Percentiles rank a stretch among this genome's conserved stretches.
Evolutionary conservation across 2,888 invertebrate genomes (phyloP).

Genomic region (Drosophila mimica): DNA sequence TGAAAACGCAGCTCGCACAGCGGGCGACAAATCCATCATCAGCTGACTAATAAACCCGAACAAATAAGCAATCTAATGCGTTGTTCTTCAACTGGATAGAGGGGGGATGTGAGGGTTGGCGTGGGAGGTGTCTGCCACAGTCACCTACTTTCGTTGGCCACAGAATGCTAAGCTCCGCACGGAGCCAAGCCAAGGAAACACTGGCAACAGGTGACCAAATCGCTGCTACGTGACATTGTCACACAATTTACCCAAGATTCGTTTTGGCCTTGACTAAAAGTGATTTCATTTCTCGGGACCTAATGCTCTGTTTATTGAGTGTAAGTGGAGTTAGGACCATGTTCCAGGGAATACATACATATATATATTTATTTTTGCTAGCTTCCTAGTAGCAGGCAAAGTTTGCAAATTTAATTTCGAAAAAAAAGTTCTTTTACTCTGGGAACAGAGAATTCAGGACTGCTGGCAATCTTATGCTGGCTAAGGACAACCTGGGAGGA

Average conservation of each 20-base stretch:
- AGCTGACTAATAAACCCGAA: slow-evolving; percentile 36
- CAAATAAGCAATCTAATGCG: slow-evolving; percentile 24
- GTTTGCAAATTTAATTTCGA: neutral
- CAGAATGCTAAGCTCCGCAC: slow-evolving; percentile 27
- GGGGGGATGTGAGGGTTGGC: neutral
- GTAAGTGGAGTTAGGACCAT: neutral
- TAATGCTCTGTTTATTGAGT: slow-evolving; percentile 2
- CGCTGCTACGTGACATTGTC: slow-evolving; percentile 59
- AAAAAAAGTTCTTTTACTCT: neutral
- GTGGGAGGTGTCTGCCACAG: neutral
- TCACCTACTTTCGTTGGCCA: neutral
- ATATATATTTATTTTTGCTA: neutral
- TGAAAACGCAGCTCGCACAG: slow-evolving; percentile 15
- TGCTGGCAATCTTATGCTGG: neutral
- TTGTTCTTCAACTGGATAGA: slow-evolving; percentile 27
- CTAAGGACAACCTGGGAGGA: neutral
- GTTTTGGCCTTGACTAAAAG: slow-evolving; percentile 31
- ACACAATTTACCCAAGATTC: slow-evolving; percentile 13
- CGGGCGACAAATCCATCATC: slow-evolving; percentile 36
- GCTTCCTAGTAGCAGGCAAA: neutral
- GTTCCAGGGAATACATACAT: neutral
- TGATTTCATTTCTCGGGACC: neutral
- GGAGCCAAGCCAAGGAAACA: neutral
- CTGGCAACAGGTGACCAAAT: slow-evolving; percentile 50
- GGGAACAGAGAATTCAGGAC: neutral